Base-by-base conservation (phyloP, 2,797 vertebrate species). In the Gila robusta region DNA sequence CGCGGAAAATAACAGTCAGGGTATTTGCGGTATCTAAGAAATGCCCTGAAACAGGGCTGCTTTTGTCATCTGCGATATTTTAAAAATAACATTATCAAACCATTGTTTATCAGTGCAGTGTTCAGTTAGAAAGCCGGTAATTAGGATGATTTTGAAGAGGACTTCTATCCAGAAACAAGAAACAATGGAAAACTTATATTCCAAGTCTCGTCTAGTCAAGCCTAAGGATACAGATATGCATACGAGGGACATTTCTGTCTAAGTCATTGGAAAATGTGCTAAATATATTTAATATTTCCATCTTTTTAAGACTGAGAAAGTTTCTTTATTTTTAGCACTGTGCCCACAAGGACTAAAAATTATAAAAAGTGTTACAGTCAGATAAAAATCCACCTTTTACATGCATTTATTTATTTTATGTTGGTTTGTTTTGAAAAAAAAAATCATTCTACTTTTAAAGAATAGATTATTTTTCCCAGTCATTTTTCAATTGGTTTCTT, bases 1-100 rank as follows among this genome's bases (percentile, higher is more conserved):
- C 79, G 82, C 83, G 56, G 90, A 86, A 93, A 91, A 91, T 85
- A 72, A 82, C 32, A 23, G 52, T 85, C 81, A 74, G 64, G 83
- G 85, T 87, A 90, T 91, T 88, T 84, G 70, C 44, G 84, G 90
- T 85, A 83, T 91, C 88, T 84, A 26, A 91, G 69, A 89, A 89
- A 90, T 90, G 86, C 69, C 81, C 74, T 72, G 49, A 62, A 86
- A 70, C 49, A 78, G 73, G 23, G 2, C 32, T 28, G 54, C 35
- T 70, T 77, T 41, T 85, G 71, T 72, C 37, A 70, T 66, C 23
- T 21, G 28, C 16, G 17, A 73, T 82, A 64, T 26, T 79, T n/a
- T 56, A 81, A 85, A 47, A 44, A 77, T 70, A 52, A 59, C 47
- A 82, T 84, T 66, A 62, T 70, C 32, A 84, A 87, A 67, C 37